Percentiles rank a stretch among this genome's conserved stretches.
Evolutionary conservation across 2,113 vertebrate species (phyloP).

Genomic region (Dasyprocta punctata): DNA sequence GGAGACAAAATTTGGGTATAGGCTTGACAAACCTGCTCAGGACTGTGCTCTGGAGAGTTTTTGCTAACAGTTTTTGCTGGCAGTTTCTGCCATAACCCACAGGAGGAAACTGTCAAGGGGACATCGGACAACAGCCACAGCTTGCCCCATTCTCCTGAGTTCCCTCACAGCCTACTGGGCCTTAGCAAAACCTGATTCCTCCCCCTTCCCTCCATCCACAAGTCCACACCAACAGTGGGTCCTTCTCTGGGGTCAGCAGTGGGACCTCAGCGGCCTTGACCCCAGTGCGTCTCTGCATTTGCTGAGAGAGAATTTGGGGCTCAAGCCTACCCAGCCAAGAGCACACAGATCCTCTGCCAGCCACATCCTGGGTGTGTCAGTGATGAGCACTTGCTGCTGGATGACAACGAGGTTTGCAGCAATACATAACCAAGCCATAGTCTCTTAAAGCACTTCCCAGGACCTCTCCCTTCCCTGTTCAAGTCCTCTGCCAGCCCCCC

Average conservation of each 20-base stretch:
- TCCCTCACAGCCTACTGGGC: rapidly evolving
- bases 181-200: rapidly evolving
- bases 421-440: rapidly evolving
- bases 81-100: neutral
- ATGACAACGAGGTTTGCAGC: neutral
- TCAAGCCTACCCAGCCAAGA: neutral
- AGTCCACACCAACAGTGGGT: rapidly evolving
- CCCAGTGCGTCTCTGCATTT: rapidly evolving
- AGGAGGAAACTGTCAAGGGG: neutral
- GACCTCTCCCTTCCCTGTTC: rapidly evolving
- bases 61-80: neutral
- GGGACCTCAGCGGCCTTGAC: rapidly evolving
- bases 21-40: neutral
- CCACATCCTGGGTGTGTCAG: rapidly evolving
- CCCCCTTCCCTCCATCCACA: rapidly evolving
- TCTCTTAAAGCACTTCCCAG: neutral
- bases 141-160: no score
- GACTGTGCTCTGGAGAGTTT: neutral
- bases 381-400: neutral
- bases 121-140: neutral
- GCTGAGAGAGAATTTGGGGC: neutral
- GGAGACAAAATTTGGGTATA: neutral
- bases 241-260: neutral
- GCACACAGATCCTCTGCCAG: neutral
- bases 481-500: neutral